Evolutionary conservation across 1,140 invertebrate species (phyloP).

Genomic region (Zaprionus nigranus): DNA sequence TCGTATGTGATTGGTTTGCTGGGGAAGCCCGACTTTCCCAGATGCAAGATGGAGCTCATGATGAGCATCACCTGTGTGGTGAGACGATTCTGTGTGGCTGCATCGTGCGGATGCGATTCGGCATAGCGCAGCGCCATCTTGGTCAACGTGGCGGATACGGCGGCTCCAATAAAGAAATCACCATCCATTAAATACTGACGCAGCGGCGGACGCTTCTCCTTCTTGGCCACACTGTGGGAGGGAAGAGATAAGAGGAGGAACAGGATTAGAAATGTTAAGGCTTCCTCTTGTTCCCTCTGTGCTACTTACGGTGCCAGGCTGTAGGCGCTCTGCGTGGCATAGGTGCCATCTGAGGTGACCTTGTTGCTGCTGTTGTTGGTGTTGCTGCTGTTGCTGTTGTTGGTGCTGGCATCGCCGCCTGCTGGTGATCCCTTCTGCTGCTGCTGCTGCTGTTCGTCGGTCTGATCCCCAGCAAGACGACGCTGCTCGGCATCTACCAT

Average conservation of each 20-base stretch:
- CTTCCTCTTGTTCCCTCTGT: no score
- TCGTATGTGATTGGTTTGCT: slow-evolving; percentile 96
- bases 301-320: slow-evolving; percentile 89
- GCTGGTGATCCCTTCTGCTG: slow-evolving; percentile 57
- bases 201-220: slow-evolving; percentile 91
- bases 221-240: slow-evolving; percentile 85
- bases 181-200: slow-evolving; percentile 96
- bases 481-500: slow-evolving; percentile 95
- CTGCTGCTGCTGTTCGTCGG: slow-evolving; percentile 83
- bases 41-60: slow-evolving; percentile 93
- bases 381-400: slow-evolving; percentile 37
- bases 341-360: slow-evolving; percentile 99
- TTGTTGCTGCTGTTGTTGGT: slow-evolving; percentile 57
- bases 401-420: slow-evolving; percentile 44
- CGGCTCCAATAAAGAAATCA: slow-evolving; percentile 98
- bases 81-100: slow-evolving; percentile 87
- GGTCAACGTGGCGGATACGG: slow-evolving; percentile 94
- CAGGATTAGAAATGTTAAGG: background rate
- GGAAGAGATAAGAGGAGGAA: background rate
- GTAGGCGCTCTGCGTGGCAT: slow-evolving; percentile 98
- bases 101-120: slow-evolving; percentile 61
- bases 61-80: slow-evolving; percentile 94
- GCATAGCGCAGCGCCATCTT: slow-evolving; percentile 92
- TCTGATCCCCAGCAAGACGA: slow-evolving; percentile 88
- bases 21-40: slow-evolving; percentile 91